Evolutionary conservation across 2,113 vertebrate genomes (phyloP), one percentile per base, ranked within the genome.

Genomic region (Nannobrachium achirus): DNA sequence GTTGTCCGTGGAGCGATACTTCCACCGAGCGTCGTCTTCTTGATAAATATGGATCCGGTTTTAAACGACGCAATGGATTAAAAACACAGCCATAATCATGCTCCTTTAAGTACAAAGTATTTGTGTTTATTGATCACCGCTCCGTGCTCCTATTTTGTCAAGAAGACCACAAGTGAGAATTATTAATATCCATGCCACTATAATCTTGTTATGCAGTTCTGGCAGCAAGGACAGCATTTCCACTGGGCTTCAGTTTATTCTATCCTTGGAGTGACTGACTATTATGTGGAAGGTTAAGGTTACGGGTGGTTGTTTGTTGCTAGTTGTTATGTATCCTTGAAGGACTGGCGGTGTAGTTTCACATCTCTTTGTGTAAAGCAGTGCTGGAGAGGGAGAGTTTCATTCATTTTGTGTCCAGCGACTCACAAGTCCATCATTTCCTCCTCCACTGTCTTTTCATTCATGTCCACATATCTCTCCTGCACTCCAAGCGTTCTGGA

Each of bases 401-500:
- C 65, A 33, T 64, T 66, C 64, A 74, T 68, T n/a, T 73, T 14
- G 8, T 40, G 18, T 14, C 63, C 60, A 61, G 46, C 39, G 15
- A 50, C 49, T 89, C 81, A 95, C 9, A 94, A 86, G 25, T 95
- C 92, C 94, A 94, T 95, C 69, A 93, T 82, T 86, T 98, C 96
- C 71, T 96, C 95, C 61, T 95, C 93, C 82, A 96, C 82, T 0
- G 92, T 89, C 83, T 91, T 93, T 66, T 90, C 90, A 46, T 86
- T 75, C 16, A 92, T 78, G 64, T 90, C 88, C 76, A 97, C 80
- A 78, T 97, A 98, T 80, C 88, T 94, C 84, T 99, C 97, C 82
- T 99, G 95, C 73, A 97, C 91, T 18, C 94, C 94, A 52, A 98
- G 92, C 0, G 96, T 94, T 74, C 97, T 99, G 86, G 57, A 65